Base-by-base conservation (phyloP, 2,113 vertebrate genomes). In the Syrrhaptes paradoxus region DNA sequence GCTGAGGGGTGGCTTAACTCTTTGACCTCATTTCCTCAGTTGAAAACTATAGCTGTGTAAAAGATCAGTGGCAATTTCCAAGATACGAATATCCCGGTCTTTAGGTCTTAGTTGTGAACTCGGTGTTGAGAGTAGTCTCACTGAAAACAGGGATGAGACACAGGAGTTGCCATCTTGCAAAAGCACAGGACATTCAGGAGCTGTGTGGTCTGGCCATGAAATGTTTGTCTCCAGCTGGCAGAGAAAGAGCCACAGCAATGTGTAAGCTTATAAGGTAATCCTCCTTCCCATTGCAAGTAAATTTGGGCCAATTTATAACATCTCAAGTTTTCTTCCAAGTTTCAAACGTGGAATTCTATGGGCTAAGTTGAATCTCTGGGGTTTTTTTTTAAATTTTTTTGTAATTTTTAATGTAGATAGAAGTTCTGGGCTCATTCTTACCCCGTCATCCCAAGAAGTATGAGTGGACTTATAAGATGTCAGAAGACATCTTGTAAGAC, bases 1-100 rank as follows among this genome's bases (percentile, higher is more conserved):
- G 90, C 88, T 87, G 95, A 95, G 49, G 49, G 88, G 92, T 95
- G 70, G 93, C 93, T 97, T 95, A 97, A 92, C 96, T 95, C 84
- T 95, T 89, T 93, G 92, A 96, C 95, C 92, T 93, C 92, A 85
- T 93, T 96, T 90, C 81, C 84, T 85, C 89, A 78, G 76, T 54
- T 89, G 88, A 79, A 93, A 92, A 89, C 83, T 80, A 72, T 12
- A 75, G 61, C 90, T 63, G 57, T 90, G 89, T 93, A 87, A 90
- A 87, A 94, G 83, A 93, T 90, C 75, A 84, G 61, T 52, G 65
- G 38, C 49, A 72, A 90, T 82, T 92, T 91, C 51, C 52, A 65
- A 79, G 90, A 90, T 91, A 80, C 2, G 5, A 68, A 93, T 92
- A 94, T 89, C 83, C 25, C 0, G 0, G 18, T 77, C 71, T 90